phyloP scores from a whole-genome alignment of 1,140 invertebrate species.

The Drosophila watanabei region DNA sequence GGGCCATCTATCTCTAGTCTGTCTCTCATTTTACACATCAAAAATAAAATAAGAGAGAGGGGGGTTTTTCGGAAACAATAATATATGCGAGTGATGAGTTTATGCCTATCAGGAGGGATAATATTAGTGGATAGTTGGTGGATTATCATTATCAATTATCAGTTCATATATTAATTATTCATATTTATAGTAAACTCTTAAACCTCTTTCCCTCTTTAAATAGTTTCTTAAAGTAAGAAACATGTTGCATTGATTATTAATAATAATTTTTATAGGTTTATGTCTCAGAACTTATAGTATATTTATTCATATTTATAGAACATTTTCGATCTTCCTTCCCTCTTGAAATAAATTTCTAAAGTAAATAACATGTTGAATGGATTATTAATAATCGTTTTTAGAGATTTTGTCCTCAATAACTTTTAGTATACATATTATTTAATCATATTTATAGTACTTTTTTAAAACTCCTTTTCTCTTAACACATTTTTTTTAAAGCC shows the following conservation, averaged over 20 bases:
- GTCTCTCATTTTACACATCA: slow-evolving; percentile 47
- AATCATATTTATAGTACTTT: neutral
- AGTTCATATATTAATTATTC: too few relatives aligned
- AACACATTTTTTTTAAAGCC: neutral
- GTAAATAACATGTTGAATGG: neutral
- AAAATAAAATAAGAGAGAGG: slow-evolving; percentile 43
- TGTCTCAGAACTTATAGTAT: neutral
- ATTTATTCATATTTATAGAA: neutral
- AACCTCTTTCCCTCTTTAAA: fast-evolving
- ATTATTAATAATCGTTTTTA: neutral
- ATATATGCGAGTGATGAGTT: neutral
- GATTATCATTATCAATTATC: too few relatives aligned
- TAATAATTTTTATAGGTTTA: neutral
- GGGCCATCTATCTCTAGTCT: slow-evolving; percentile 19
- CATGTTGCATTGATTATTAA: too few relatives aligned
- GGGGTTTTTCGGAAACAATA: neutral
- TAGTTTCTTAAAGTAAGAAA: neutral
- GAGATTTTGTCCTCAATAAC: neutral
- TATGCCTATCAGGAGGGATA: neutral
- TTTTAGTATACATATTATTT: neutral
- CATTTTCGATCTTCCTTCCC: too few relatives aligned
- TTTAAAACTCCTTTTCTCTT: fast-evolving
- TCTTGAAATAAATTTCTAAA: neutral
- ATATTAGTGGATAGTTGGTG: too few relatives aligned
- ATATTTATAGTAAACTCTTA: neutral